A percentile compares a stretch with the other conserved stretches of the same genome.
phyloP scores from a whole-genome alignment of 23 tunicate species.

The Corella eumyota region DNA sequence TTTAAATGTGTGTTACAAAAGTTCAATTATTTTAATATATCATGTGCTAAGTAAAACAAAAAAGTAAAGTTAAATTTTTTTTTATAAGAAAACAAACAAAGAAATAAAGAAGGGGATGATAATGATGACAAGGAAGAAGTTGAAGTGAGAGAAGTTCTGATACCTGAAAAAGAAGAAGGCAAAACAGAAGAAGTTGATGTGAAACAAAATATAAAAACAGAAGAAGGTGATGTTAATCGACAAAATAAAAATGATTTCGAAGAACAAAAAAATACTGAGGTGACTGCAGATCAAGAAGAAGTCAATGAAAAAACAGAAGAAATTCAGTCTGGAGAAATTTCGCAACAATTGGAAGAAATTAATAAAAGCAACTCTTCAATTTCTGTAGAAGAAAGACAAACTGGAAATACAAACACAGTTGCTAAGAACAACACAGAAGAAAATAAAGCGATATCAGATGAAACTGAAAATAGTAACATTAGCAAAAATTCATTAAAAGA shows the following conservation, averaged over 20 bases:
- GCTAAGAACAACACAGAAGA: too few species aligned
- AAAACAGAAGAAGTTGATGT: slow-evolving; percentile 2
- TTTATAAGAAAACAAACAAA: not conserved
- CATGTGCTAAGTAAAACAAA: too few species aligned
- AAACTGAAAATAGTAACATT: too few species aligned
- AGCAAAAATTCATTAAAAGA: too few species aligned
- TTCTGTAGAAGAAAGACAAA: too few species aligned
- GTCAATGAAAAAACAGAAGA: not conserved
- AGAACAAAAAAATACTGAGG: not conserved
- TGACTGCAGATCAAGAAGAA: not conserved
- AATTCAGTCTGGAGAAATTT: not conserved
- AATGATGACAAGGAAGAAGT: slow-evolving; percentile 3
- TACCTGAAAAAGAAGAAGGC: not conserved
- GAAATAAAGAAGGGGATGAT: not conserved
- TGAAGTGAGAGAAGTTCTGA: not conserved
- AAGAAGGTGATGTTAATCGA: not conserved
- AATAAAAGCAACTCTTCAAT: too few species aligned
- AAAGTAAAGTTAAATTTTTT: too few species aligned
- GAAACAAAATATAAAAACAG: not conserved
- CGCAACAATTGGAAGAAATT: too few species aligned
- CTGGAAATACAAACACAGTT: too few species aligned
- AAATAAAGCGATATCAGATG: too few species aligned
- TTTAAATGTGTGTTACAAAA: too few species aligned
- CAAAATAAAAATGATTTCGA: not conserved
- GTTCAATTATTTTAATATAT: too few species aligned